Conservation (phyloP, 1,140 invertebrate genomes). For the Cardiocondyla obscurior region DNA sequence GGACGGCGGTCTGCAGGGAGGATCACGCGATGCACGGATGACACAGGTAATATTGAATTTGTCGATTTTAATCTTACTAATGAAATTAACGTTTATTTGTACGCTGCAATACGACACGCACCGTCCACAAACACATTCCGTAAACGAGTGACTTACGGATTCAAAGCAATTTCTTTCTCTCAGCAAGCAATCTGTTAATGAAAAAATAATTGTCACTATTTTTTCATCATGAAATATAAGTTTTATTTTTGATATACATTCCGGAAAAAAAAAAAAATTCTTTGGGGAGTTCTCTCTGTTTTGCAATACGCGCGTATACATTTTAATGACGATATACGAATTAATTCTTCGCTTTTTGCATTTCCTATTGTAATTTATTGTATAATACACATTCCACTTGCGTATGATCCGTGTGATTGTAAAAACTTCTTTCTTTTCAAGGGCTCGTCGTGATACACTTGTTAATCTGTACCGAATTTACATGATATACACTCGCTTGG, state of each 20-base stretch:
- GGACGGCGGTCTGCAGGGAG: background rate
- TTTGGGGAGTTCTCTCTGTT: background rate
- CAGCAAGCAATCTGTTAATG: background rate
- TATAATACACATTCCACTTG: background rate
- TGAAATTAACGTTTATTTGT: slow-evolving; percentile 7
- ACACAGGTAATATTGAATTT: slow-evolving; percentile 60
- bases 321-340: background rate
- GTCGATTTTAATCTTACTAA: slow-evolving; percentile 59
- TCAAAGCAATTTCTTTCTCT: background rate
- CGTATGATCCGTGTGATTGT: background rate
- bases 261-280: background rate
- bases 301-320: background rate
- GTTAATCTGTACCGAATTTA: background rate
- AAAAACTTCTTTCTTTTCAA: background rate
- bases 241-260: background rate
- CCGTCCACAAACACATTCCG: slow-evolving; percentile 7
- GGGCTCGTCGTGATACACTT: slow-evolving; percentile 1
- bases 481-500: background rate
- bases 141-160: background rate
- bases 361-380: background rate
- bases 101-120: slow-evolving; percentile 15
- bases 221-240: background rate
- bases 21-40: background rate
- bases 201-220: background rate
- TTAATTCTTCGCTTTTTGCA: background rate